A percentile compares a stretch with the other conserved stretches of the same genome.
Evolutionary conservation across 2,113 vertebrate species (phyloP).

Genomic region (Porphyrio hochstetteri): DNA sequence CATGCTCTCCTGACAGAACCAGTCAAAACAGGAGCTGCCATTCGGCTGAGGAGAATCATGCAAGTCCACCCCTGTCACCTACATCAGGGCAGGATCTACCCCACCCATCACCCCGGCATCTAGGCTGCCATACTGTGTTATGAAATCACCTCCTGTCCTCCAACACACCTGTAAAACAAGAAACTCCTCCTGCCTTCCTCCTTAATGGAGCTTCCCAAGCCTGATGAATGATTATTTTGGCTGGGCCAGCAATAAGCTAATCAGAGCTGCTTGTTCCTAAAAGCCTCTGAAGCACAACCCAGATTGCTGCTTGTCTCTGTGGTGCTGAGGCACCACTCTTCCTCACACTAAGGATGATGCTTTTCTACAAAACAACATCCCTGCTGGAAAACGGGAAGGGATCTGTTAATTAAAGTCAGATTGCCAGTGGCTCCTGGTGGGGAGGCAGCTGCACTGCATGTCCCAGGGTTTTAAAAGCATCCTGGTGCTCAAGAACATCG

Average conservation of each 20-base stretch:
- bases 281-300: background rate
- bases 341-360: background rate
- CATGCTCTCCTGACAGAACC: background rate
- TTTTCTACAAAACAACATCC: background rate
- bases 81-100: background rate
- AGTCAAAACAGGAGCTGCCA: background rate
- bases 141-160: background rate
- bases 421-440: constrained; percentile 11
- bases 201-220: background rate
- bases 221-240: background rate
- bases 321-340: background rate
- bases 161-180: background rate
- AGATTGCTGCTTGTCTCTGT: background rate
- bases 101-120: background rate
- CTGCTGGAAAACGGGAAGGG: background rate
- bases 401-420: background rate
- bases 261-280: background rate
- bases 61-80: background rate
- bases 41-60: background rate
- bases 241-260: background rate
- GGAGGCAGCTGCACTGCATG: constrained; percentile 1
- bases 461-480: constrained; percentile 8
- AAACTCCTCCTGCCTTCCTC: background rate
- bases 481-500: background rate
- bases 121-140: background rate